phyloP scores from a whole-genome alignment of 2,113 vertebrate species.

The Carassius carassius region DNA sequence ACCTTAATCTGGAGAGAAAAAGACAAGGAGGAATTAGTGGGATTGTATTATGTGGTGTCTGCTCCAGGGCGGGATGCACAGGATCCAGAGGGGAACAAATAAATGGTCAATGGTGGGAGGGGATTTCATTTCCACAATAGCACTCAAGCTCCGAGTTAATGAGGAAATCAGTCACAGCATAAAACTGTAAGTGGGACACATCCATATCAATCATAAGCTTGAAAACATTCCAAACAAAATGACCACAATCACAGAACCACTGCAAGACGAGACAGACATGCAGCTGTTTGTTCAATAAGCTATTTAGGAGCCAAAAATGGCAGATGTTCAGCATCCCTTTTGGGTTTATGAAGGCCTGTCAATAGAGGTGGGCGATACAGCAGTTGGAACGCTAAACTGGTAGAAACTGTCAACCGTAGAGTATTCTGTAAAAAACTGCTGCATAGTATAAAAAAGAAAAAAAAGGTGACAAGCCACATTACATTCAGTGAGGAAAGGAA shows the following conservation, averaged over 20 bases:
- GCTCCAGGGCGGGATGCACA: neutral
- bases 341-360: neutral
- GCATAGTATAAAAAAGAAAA: neutral
- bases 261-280: neutral
- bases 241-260: conserved; percentile 10
- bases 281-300: neutral
- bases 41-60: neutral
- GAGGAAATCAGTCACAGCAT: conserved; percentile 22
- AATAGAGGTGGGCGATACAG: neutral
- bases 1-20: conserved; percentile 87
- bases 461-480: neutral
- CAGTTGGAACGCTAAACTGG: neutral
- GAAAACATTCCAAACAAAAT: conserved; percentile 5
- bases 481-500: neutral
- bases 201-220: conserved; percentile 22
- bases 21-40: conserved; percentile 44
- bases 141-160: conserved; percentile 62
- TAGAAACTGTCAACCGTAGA: neutral
- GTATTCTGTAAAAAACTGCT: neutral
- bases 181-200: neutral
- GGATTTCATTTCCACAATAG: conserved; percentile 57
- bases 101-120: conserved; percentile 55
- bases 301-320: neutral
- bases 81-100: conserved; percentile 60
- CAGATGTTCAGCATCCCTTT: neutral